phyloP scores from a whole-genome alignment of 35 echinoderm and acorn worm species.

The Ophioderma brevispina region DNA sequence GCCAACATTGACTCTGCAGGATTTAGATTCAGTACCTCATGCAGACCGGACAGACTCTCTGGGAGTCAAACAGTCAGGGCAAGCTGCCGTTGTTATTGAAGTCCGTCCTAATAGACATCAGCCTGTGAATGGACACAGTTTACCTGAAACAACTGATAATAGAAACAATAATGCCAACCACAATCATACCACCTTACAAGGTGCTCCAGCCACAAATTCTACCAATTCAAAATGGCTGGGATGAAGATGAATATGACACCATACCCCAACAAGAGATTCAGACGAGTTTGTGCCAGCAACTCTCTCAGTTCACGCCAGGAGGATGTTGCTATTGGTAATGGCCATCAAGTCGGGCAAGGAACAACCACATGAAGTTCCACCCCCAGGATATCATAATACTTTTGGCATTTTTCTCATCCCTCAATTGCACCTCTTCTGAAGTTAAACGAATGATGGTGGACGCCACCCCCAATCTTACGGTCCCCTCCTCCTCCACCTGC shows the following conservation, averaged over 20 bases:
- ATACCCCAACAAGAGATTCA: slow-evolving; percentile 16
- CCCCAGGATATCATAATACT: slow-evolving; percentile 22
- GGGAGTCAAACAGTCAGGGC: too few species aligned
- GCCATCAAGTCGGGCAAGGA: background rate
- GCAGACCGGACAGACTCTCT: too few species aligned
- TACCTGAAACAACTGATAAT: too few species aligned
- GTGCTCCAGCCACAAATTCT: background rate
- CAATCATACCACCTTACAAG: background rate
- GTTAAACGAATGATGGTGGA: background rate
- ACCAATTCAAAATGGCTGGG: background rate
- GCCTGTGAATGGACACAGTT: too few species aligned
- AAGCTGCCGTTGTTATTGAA: too few species aligned
- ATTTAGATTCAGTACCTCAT: background rate
- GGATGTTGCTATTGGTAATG: background rate
- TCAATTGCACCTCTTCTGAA: background rate
- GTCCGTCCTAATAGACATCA: too few species aligned
- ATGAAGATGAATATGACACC: slow-evolving; percentile 14
- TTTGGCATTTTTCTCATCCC: background rate
- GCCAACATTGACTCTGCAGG: background rate
- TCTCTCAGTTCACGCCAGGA: background rate
- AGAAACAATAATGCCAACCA: background rate
- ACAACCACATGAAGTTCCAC: background rate
- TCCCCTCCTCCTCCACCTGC: background rate
- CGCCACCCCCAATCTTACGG: background rate
- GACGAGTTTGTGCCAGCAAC: slow-evolving; percentile 17